phyloP scores from a whole-genome alignment of 2,113 vertebrate species.

The Burhinus bistriatus region DNA sequence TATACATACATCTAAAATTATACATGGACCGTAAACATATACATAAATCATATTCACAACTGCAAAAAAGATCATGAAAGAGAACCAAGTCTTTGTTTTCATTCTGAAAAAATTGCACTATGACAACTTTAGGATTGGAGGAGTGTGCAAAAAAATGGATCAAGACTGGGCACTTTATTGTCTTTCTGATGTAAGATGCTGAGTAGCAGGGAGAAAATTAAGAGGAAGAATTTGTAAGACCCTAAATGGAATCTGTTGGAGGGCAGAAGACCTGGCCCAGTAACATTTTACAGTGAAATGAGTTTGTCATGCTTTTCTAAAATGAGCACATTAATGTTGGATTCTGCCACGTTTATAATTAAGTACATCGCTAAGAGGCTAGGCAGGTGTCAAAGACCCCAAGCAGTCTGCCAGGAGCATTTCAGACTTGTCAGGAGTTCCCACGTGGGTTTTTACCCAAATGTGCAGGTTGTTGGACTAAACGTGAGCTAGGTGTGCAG shows the following conservation, averaged over 20 bases:
- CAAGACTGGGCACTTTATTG: background rate
- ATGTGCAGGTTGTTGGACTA: background rate
- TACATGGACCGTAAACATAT: background rate
- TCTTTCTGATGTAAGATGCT: background rate
- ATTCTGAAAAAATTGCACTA: background rate
- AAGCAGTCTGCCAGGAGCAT: background rate
- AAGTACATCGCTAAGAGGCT: background rate
- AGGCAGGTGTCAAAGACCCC: background rate
- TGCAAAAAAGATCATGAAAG: background rate
- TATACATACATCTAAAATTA: background rate
- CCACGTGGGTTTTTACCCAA: background rate
- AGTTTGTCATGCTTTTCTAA: background rate
- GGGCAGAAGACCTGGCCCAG: background rate
- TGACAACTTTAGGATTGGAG: background rate
- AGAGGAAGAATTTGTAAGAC: background rate
- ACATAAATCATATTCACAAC: background rate
- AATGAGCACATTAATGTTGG: background rate
- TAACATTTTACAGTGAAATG: background rate
- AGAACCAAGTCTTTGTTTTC: background rate
- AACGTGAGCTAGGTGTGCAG: background rate
- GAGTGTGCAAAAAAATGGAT: background rate
- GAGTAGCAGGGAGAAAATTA: background rate
- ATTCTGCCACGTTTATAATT: rapidly evolving
- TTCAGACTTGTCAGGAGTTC: background rate
- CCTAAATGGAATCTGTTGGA: background rate